Base-by-base conservation (phyloP, 2,797 vertebrate genomes). In the Zenarchopterus dispar region DNA sequence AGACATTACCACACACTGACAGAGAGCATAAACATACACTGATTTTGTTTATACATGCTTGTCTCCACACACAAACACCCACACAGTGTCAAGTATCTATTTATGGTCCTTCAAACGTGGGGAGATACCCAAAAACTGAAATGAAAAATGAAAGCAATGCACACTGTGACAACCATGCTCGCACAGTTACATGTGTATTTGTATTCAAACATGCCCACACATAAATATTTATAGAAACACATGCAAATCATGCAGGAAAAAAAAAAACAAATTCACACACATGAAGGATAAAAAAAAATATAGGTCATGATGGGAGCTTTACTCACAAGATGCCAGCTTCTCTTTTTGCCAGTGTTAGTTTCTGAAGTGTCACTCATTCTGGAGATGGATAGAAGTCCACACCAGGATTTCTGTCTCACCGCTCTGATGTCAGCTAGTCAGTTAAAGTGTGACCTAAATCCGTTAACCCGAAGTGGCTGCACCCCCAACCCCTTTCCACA, bases 381-480 rank as follows among this genome's bases (percentile, higher is more conserved):
- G 50, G 55, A 74, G 56, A 49, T 28, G 31, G 61, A 80, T 62
- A 66, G 5, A 13, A 70, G 28, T 78, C 92, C 91, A 89, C 73
- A 85, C 90, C 93, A 78, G 93, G 89, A 82, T 93, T 94, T 94
- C 75, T 48, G 43, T 85, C 64, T 76, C 44, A 48, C 89, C 62
- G 18, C 56, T 76, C 76, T 85, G 79, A 89, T 91, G 86, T 91
- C 88, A 91, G 85, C 84, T 84, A 88, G 86, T 90, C 88, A 88
- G 88, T 91, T 91, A 88, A 89, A 92, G 87, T 88, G 67, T 93
- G 93, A 94, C 93, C 93, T 91, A 94, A 93, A 94, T 94, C 93
- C 84, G 92, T 93, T 92, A 94, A 93, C 92, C 90, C 84, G 92
- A 93, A 93, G 91, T 92, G 90, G 85, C 90, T 90, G 85, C 41